Evolutionary conservation across 2,113 vertebrate species (phyloP).

Genomic region (Odontophorus gujanensis): DNA sequence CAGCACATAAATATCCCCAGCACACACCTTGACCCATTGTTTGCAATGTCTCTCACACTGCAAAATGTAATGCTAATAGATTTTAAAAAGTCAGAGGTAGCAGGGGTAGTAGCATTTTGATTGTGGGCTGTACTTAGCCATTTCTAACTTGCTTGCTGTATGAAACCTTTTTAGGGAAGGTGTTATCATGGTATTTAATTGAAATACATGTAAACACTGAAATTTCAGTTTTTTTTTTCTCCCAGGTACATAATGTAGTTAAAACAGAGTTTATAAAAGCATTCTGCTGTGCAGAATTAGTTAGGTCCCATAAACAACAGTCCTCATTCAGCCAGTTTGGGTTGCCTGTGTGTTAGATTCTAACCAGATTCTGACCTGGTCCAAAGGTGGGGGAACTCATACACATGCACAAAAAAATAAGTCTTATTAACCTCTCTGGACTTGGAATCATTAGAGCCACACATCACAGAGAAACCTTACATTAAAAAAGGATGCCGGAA

Average conservation of each 20-base stretch:
- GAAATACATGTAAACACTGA: not conserved
- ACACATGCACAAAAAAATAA: not conserved
- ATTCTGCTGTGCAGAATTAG: not conserved
- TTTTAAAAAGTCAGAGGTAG: not conserved
- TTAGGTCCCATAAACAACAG: not conserved
- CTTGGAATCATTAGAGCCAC: not conserved
- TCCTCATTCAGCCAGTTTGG: not conserved
- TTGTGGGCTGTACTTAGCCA: not conserved
- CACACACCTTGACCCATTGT: not conserved
- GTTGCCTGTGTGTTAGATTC: not conserved
- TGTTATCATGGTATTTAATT: not conserved
- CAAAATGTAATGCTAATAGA: constrained; percentile 21
- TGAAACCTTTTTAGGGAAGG: not conserved
- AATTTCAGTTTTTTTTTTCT: not conserved
- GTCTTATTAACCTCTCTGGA: not conserved
- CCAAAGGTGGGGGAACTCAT: not conserved
- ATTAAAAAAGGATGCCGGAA: not conserved
- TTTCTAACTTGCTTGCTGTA: not conserved
- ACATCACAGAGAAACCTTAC: not conserved
- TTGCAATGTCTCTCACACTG: not conserved
- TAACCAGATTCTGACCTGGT: not conserved
- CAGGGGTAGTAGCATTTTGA: constrained; percentile 1
- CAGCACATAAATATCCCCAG: not conserved
- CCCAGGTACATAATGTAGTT: not conserved
- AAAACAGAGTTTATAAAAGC: not conserved